Percentiles rank a stretch among this genome's conserved stretches.
These are phyloP conservation scores for Todiramphus chloris DNA, from an alignment of 2,113 vertebrate species.

Conservation along the genomic window DNA sequence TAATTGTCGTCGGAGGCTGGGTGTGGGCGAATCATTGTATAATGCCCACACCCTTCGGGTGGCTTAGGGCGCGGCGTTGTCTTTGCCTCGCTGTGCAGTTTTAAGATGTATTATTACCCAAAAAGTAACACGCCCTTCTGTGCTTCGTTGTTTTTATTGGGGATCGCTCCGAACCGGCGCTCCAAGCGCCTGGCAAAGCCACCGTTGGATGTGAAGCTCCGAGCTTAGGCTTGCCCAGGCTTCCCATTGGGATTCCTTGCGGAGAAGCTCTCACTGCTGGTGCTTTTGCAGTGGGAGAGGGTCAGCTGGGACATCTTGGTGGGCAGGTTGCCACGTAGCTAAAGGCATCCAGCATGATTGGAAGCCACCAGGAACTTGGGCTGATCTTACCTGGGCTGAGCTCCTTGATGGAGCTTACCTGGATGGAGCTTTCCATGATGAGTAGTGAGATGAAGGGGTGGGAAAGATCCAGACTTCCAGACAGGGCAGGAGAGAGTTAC, in stretches of 20 bases:
- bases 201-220: background rate
- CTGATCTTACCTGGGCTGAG: background rate
- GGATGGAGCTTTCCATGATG: accelerated
- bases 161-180: background rate
- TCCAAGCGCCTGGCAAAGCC: conserved; percentile 16
- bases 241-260: background rate
- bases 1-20: conserved; percentile 36
- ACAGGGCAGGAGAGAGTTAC: background rate
- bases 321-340: background rate
- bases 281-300: accelerated
- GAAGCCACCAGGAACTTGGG: background rate
- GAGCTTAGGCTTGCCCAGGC: background rate
- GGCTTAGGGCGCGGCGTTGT: conserved; percentile 31
- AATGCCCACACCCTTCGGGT: conserved; percentile 51
- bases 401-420: accelerated
- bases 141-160: conserved; percentile 38
- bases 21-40: conserved; percentile 40
- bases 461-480: background rate
- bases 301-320: accelerated
- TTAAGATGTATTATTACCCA: conserved; percentile 46
- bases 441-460: background rate
- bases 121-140: background rate
- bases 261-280: background rate
- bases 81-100: conserved; percentile 48
- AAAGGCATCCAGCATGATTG: accelerated